These are phyloP conservation scores for Crossocerus cetratus DNA, from an alignment of 2,888 invertebrate species.

Conservation along the genomic window DNA sequence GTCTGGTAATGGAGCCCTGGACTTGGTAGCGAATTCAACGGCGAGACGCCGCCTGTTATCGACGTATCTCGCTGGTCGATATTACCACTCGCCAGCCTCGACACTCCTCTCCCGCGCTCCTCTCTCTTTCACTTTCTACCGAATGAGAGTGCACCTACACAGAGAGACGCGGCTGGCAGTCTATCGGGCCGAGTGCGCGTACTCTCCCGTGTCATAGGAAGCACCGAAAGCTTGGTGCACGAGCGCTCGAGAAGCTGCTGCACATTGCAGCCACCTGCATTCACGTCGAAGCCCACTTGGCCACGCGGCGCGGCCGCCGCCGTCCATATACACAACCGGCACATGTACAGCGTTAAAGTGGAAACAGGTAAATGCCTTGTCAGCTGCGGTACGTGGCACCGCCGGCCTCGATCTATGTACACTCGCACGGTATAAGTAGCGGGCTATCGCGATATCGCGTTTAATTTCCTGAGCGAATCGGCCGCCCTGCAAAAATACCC, in stretches of 20 bases:
- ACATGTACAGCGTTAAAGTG: conserved; percentile 59
- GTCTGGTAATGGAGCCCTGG: conserved; percentile 54
- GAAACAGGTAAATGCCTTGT: conserved; percentile 66
- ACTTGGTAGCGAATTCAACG: conserved; percentile 51
- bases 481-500: conserved; percentile 1
- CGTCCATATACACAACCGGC: conserved; percentile 25
- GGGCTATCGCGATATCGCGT: conserved; percentile 38
- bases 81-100: conserved; percentile 56
- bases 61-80: conserved; percentile 57
- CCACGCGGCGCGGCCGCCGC: conserved; percentile 35
- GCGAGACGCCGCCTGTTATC: conserved; percentile 44
- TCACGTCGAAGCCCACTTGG: conserved; percentile 59
- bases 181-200: not conserved
- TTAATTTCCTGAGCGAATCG: conserved; percentile 37
- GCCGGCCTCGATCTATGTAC: conserved; percentile 48
- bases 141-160: conserved; percentile 34
- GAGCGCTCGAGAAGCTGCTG: conserved; percentile 24
- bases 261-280: conserved; percentile 44
- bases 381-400: conserved; percentile 50
- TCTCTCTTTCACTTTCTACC: conserved; percentile 25
- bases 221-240: conserved; percentile 28
- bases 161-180: not conserved
- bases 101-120: not conserved
- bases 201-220: conserved; percentile 1
- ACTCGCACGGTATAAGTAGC: conserved; percentile 43